Conservation (phyloP, 2,888 invertebrate species). For the Pomacea canaliculata region DNA sequence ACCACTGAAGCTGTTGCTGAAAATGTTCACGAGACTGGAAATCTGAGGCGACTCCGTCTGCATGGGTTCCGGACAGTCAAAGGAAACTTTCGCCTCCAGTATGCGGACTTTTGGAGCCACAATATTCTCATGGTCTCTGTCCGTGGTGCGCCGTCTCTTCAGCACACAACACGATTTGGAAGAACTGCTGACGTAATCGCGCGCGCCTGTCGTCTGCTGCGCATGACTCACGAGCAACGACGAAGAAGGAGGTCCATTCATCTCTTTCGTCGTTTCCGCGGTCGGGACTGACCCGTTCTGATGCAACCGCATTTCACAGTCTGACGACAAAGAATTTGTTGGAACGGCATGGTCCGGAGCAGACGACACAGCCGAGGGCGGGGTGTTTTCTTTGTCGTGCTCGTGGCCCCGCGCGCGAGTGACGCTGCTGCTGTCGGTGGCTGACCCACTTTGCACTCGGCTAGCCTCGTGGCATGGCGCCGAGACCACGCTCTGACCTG, state of each 20-base stretch:
- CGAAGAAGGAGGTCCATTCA: background rate
- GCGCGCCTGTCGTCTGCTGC: slow-evolving; percentile 7
- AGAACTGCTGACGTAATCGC: slow-evolving; percentile 25
- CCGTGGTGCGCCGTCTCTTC: slow-evolving; percentile 27
- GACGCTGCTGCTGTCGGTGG: slow-evolving; percentile 11
- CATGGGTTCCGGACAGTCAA: slow-evolving; percentile 40
- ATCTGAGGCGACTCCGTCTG: slow-evolving; percentile 60
- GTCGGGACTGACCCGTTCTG: background rate
- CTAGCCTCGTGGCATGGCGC: slow-evolving; percentile 19
- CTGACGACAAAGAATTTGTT: background rate
- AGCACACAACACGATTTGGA: slow-evolving; percentile 22
- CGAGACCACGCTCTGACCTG: too few relatives aligned
- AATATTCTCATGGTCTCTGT: slow-evolving; percentile 23
- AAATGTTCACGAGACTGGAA: slow-evolving; percentile 60
- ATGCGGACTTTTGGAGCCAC: slow-evolving; percentile 25
- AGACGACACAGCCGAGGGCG: slow-evolving; percentile 23
- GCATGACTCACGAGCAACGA: background rate
- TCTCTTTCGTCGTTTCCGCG: slow-evolving; percentile 1
- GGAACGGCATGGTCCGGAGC: background rate
- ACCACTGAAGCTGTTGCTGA: slow-evolving; percentile 62
- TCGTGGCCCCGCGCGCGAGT: background rate
- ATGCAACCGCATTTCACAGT: slow-evolving; percentile 21
- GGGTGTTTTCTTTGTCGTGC: slow-evolving; percentile 41
- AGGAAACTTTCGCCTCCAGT: slow-evolving; percentile 12
- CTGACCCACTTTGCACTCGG: slow-evolving; percentile 31